A percentile compares a stretch with the other conserved stretches of the same genome.
Evolutionary conservation across 2,888 invertebrate genomes (phyloP).

Genomic region (Hydraecia micacea): DNA sequence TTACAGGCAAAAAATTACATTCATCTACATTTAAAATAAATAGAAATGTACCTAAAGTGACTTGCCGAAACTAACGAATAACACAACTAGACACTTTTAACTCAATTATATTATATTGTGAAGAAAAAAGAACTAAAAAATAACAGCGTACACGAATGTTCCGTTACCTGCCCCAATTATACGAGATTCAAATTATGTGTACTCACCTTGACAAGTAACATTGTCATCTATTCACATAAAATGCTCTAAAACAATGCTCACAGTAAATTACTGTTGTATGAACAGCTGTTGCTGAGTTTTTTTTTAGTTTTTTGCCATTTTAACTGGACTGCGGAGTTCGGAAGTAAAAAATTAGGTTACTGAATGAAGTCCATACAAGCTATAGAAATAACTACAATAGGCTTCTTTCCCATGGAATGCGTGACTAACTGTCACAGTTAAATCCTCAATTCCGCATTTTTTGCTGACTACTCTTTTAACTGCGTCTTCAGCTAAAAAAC

Average conservation of each 20-base stretch:
- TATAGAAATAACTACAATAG: constrained; percentile 47
- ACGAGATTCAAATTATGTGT: constrained; percentile 50
- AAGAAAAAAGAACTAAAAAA: constrained; percentile 16
- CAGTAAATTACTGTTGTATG: constrained; percentile 52
- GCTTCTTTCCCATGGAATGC: constrained; percentile 45
- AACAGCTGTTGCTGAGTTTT: constrained; percentile 25
- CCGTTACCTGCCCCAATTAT: constrained; percentile 51
- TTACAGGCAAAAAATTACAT: not conserved
- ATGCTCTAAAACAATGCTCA: constrained; percentile 49
- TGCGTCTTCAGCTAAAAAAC: constrained; percentile 22
- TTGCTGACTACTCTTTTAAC: constrained; percentile 29
- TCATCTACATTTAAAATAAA: not conserved
- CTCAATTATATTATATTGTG: not conserved
- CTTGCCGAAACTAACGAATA: not conserved
- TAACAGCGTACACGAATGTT: not conserved
- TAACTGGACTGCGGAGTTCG: constrained; percentile 9
- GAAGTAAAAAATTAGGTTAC: constrained; percentile 51
- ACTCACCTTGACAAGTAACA: constrained; percentile 67
- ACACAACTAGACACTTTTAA: not conserved
- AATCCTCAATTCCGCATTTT: constrained; percentile 48
- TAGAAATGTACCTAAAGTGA: not conserved
- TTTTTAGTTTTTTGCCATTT: constrained; percentile 16
- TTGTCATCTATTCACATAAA: constrained; percentile 65
- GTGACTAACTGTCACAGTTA: constrained; percentile 49
- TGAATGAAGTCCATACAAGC: constrained; percentile 34